Conservation (phyloP, 2,888 invertebrate species). For the Stictocephala bisonia region DNA sequence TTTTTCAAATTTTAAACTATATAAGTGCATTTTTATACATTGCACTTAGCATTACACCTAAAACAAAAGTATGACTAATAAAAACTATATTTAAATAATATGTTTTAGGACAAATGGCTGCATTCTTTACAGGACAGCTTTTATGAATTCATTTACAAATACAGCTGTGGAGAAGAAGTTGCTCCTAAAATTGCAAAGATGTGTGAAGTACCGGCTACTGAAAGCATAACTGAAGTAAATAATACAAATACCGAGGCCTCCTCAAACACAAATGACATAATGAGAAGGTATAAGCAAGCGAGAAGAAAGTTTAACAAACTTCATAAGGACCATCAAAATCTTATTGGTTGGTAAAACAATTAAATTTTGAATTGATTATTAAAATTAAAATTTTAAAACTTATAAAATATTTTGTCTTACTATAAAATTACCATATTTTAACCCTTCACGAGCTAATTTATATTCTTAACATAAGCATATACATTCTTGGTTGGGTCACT, state of each 20-base stretch:
- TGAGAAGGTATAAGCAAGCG: constrained; percentile 62
- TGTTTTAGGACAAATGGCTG: constrained; percentile 54
- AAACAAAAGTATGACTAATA: too few relatives aligned
- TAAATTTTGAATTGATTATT: not conserved
- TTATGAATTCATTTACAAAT: constrained; percentile 51
- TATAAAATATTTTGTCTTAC: not conserved
- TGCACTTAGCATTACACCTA: too few relatives aligned
- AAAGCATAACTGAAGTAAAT: not conserved
- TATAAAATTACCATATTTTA: not conserved
- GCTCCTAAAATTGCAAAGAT: constrained; percentile 52
- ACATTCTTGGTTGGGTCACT: too few relatives aligned
- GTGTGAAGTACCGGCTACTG: constrained; percentile 37
- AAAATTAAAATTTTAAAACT: not conserved
- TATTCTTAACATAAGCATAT: too few relatives aligned
- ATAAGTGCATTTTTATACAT: too few relatives aligned
- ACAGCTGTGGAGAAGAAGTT: constrained; percentile 53
- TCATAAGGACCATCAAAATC: constrained; percentile 65
- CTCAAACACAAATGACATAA: constrained; percentile 59
- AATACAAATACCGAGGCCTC: not conserved
- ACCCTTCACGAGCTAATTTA: not conserved
- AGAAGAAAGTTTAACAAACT: constrained; percentile 64
- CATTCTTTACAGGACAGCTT: constrained; percentile 49
- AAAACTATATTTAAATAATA: too few relatives aligned
- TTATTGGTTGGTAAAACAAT: constrained; percentile 61
- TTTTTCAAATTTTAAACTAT: too few relatives aligned